A percentile compares a stretch with the other conserved stretches of the same genome.
These are phyloP conservation scores for Lissocephala sabroskyi DNA, from an alignment of 2,888 invertebrate species.

Conservation along the genomic window DNA sequence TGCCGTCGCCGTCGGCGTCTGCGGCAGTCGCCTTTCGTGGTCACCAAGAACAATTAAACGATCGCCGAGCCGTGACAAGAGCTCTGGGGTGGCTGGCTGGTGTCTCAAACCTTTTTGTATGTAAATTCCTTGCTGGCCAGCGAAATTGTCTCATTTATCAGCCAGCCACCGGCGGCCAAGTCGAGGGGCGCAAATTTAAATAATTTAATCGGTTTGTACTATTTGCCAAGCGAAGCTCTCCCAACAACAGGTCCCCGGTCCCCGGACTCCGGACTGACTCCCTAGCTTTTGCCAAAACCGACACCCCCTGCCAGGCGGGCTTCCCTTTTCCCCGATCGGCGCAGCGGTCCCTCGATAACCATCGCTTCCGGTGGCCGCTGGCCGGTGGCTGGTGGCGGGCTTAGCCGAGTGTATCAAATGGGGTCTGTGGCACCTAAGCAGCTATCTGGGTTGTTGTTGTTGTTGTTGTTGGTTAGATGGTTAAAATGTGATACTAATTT, in stretches of 20 bases:
- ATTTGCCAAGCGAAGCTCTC: background rate
- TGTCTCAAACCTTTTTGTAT: slow-evolving; percentile 34
- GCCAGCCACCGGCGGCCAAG: slow-evolving; percentile 12
- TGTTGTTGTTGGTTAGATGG: background rate
- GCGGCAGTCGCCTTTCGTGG: no score
- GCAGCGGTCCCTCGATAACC: slow-evolving; percentile 45
- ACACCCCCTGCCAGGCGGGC: slow-evolving; percentile 12
- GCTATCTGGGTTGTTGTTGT: slow-evolving; percentile 6
- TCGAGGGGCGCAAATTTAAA: slow-evolving; percentile 42
- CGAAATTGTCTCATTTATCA: slow-evolving; percentile 57
- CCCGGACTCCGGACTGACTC: no score
- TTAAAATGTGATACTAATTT: slow-evolving; percentile 46
- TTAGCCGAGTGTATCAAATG: slow-evolving; percentile 69
- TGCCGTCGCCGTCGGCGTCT: slow-evolving; percentile 20
- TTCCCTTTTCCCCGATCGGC: no score
- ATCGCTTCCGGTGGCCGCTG: slow-evolving; percentile 50
- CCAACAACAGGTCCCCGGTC: slow-evolving; percentile 2
- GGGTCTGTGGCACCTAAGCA: slow-evolving; percentile 66
- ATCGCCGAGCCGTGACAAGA: slow-evolving; percentile 47
- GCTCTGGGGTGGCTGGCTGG: background rate
- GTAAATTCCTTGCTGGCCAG: slow-evolving; percentile 32
- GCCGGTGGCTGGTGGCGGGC: slow-evolving; percentile 20
- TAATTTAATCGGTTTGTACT: slow-evolving; percentile 55
- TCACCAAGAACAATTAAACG: slow-evolving; percentile 54
- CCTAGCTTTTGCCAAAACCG: slow-evolving; percentile 1